Evolutionary conservation across 2,888 invertebrate species (phyloP), one percentile per base, ranked within the genome.

Genomic region (Caenorhabditis angaria): DNA sequence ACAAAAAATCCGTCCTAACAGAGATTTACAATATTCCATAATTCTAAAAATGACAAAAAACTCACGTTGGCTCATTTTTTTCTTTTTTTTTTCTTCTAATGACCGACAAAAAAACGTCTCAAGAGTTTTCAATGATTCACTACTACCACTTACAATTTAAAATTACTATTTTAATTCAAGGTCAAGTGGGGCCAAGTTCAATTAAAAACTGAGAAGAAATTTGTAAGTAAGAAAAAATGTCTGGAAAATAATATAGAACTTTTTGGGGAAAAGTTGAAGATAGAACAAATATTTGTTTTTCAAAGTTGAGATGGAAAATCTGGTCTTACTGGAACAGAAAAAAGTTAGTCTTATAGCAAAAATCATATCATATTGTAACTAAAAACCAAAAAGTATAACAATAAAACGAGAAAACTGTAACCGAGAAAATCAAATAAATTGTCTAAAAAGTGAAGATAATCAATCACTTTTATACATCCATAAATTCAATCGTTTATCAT

Each of bases 381-480:
- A 41, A 41, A 14, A 14, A 41, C 10, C 5, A 12, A 14, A 41
- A 41, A 41, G 14, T 2, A 41, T 10, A 14, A 41, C 10, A 18
- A 41, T 3, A 14, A 41, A 41, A 6, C 18, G 41, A 41, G 32
- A 32, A 10, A 32, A 32, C 10, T n/a, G n/a, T n/a, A n/a, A n/a
- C n/a, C n/a, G n/a, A n/a, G 32, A 32, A 32, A 32, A 32, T 8
- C 10, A 10, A 8, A 32, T 32, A 10, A 8, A 32, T 32, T 10
- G 5, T 8, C 32, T 32, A 32, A 41, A 41, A 41, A 41, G 41
- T 41, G 41, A 41, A 18, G 3, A 14, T 18, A 41, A 41, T 41
- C 41, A 41, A 41, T 41, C 41, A 41, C 41, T 41, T 41, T 41
- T 41, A 41, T 41, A 41, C 41, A 41, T 41, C 41, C 41, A 41